Evolutionary conservation across 92 coral and sea anemone species (phyloP).

Genomic region (Scolanthus callimorphus): DNA sequence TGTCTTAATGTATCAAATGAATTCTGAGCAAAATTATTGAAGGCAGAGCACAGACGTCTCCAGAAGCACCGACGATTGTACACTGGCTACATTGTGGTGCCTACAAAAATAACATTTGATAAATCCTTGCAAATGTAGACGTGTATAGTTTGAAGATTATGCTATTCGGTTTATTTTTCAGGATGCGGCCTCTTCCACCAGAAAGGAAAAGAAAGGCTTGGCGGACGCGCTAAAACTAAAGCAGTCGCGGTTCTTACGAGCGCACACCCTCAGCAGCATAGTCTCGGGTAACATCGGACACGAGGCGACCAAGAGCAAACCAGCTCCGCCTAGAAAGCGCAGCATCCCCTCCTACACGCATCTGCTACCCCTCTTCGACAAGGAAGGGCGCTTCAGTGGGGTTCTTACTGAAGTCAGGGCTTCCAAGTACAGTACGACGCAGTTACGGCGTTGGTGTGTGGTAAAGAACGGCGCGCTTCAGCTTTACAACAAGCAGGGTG

Average conservation of each 20-base stretch:
- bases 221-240: conserved; percentile 58
- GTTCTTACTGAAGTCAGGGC: conserved; percentile 78
- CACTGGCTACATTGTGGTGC: too few species aligned
- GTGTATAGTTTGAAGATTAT: neutral
- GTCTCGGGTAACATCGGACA: conserved; percentile 14
- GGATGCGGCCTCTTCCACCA: conserved; percentile 6
- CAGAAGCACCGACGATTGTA: too few species aligned
- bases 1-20: too few species aligned
- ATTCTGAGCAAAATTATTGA: too few species aligned
- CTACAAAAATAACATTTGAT: too few species aligned
- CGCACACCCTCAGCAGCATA: conserved; percentile 39
- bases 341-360: conserved; percentile 61
- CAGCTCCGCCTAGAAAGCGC: conserved; percentile 43
- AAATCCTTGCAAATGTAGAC: too few species aligned
- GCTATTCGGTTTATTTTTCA: neutral
- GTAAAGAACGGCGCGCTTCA: conserved; percentile 81
- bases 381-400: conserved; percentile 88
- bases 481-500: conserved; percentile 67
- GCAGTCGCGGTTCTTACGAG: conserved; percentile 45
- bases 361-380: conserved; percentile 67
- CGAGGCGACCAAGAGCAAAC: conserved; percentile 47
- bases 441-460: conserved; percentile 91
- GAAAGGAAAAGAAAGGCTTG: conserved; percentile 72
- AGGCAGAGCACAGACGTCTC: too few species aligned
- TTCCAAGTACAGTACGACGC: conserved; percentile 78